Percentiles rank a stretch among this genome's conserved stretches.
phyloP scores from a whole-genome alignment of 2,888 invertebrate species.

The Drosophila anomalata region DNA sequence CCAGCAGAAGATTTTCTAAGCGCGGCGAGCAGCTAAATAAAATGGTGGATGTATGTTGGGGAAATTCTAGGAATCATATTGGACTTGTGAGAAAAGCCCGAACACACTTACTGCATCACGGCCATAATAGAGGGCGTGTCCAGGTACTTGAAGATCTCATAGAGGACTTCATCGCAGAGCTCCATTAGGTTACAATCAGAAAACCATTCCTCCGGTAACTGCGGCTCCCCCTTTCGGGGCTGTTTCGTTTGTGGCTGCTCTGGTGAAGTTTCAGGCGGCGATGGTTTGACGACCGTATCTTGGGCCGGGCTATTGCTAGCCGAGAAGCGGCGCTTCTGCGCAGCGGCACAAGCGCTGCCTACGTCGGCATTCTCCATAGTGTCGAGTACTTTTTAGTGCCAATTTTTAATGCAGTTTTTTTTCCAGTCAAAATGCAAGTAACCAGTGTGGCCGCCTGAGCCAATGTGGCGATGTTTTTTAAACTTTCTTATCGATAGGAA shows the following conservation, averaged over 20 bases:
- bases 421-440: constrained; percentile 35
- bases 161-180: constrained; percentile 82
- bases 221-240: constrained; percentile 53
- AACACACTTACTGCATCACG: constrained; percentile 77
- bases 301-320: constrained; percentile 49
- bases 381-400: constrained; percentile 28
- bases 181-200: constrained; percentile 52
- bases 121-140: constrained; percentile 80
- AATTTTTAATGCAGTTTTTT: constrained; percentile 41
- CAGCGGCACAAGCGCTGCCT: constrained; percentile 48
- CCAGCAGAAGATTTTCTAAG: constrained; percentile 78
- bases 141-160: constrained; percentile 82
- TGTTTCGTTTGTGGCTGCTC: constrained; percentile 61
- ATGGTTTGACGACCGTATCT: constrained; percentile 28
- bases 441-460: constrained; percentile 23
- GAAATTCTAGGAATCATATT: not conserved
- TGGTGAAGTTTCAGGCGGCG: constrained; percentile 14
- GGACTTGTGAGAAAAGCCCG: not conserved
- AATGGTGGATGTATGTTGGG: not conserved
- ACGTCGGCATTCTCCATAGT: constrained; percentile 60
- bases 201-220: constrained; percentile 13
- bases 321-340: constrained; percentile 72
- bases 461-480: not conserved
- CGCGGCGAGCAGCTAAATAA: constrained; percentile 78
- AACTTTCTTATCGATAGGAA: not conserved